Conservation (phyloP, 2,797 vertebrate species). For the Centropyge bicolor region DNA sequence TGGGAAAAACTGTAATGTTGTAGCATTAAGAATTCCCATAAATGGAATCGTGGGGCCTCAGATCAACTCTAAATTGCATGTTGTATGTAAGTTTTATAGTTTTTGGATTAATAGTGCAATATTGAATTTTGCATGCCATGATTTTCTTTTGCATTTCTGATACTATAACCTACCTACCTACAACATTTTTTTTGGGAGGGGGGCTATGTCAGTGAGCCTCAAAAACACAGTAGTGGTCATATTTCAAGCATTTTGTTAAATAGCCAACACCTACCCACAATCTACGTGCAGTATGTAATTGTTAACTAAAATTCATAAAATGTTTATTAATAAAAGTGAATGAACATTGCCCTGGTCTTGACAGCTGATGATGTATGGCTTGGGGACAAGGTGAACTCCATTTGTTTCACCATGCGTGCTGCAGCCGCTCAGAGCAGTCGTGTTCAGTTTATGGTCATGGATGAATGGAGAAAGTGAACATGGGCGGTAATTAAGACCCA, state of each 20-base stretch:
- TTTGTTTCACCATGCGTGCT: constrained; percentile 58
- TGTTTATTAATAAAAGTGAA: constrained; percentile 57
- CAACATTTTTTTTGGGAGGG: too few relatives aligned
- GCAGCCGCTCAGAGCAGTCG: constrained; percentile 54
- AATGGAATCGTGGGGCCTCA: too few relatives aligned
- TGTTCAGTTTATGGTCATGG: constrained; percentile 73
- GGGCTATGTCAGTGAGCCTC: background rate
- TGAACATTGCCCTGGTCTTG: constrained; percentile 36
- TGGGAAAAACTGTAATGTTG: too few relatives aligned
- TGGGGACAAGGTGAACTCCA: constrained; percentile 69
- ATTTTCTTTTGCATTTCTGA: too few relatives aligned
- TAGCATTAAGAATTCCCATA: too few relatives aligned
- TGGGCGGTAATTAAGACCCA: constrained; percentile 78
- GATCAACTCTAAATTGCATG: too few relatives aligned
- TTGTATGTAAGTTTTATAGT: too few relatives aligned
- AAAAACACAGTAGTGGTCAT: background rate
- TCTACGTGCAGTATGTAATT: constrained; percentile 20
- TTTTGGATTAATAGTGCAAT: too few relatives aligned
- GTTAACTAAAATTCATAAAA: constrained; percentile 56
- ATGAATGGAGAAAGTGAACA: constrained; percentile 72
- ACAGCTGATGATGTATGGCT: constrained; percentile 74
- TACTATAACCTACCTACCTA: too few relatives aligned
- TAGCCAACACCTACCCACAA: background rate
- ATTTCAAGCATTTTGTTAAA: background rate
- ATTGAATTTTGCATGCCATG: too few relatives aligned